These are phyloP conservation scores for Myiopsitta monachus DNA, from an alignment of 2,113 vertebrate species.

Conservation along the genomic window DNA sequence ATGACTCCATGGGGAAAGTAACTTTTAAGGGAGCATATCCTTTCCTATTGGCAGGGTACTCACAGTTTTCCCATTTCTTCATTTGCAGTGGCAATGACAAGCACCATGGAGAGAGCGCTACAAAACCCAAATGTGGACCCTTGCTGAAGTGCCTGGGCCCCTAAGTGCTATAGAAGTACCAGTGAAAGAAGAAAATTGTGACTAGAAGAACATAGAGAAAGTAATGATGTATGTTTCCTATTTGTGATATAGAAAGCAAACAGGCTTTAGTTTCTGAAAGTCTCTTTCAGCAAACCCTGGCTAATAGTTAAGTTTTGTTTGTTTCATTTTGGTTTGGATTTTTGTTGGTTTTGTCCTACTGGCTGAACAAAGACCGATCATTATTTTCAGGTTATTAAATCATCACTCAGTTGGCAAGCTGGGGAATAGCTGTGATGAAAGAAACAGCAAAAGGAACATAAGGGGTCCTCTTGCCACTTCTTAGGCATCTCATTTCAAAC, in stretches of 20 bases:
- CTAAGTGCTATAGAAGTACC: not conserved
- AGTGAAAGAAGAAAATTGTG: not conserved
- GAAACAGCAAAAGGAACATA: not conserved
- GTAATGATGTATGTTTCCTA: not conserved
- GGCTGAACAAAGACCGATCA: not conserved
- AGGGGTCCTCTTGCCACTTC: not conserved
- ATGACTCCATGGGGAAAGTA: not conserved
- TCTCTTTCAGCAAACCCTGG: not conserved
- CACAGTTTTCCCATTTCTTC: not conserved
- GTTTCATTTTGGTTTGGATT: not conserved
- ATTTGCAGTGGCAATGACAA: not conserved
- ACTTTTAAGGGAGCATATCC: not conserved
- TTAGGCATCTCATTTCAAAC: not conserved
- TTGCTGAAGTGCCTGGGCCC: not conserved
- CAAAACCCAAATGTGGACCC: not conserved
- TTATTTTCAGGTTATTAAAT: slow-evolving; percentile 12
- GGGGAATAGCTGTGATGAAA: not conserved
- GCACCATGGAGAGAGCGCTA: not conserved
- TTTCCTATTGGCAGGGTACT: not conserved
- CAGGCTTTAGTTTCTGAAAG: not conserved
- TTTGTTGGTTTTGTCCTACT: not conserved
- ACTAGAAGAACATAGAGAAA: not conserved
- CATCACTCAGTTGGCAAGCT: not conserved
- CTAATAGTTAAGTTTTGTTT: not conserved
- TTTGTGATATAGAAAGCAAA: not conserved